Evolutionary conservation across 2,888 invertebrate genomes (phyloP).

Genomic region (Drosophila hamatofila): DNA sequence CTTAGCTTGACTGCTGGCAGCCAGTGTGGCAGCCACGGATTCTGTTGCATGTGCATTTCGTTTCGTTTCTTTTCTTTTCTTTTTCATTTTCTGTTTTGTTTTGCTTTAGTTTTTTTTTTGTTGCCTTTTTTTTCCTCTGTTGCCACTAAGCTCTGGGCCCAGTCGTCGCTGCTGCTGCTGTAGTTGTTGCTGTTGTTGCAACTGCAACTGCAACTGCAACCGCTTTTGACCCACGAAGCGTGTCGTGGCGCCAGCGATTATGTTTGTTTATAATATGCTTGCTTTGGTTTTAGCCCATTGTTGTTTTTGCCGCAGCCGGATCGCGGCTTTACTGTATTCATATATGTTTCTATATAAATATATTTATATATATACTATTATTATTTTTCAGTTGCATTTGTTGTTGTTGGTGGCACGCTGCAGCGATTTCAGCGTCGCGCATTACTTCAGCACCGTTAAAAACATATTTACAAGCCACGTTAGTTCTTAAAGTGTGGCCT

Average conservation of each 20-base stretch:
- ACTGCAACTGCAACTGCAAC: conserved; percentile 77
- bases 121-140: conserved; percentile 1
- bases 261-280: conserved; percentile 76
- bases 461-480: conserved; percentile 78
- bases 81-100: conserved; percentile 23
- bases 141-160: conserved; percentile 43
- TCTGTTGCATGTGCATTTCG: conserved; percentile 65
- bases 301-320: conserved; percentile 47
- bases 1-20: conserved; percentile 32
- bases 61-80: conserved; percentile 14
- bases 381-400: conserved; percentile 26
- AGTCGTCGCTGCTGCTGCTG: conserved; percentile 25
- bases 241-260: conserved; percentile 81
- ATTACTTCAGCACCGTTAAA: conserved; percentile 81
- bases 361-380: not conserved
- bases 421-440: conserved; percentile 72
- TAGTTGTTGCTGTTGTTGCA: conserved; percentile 35
- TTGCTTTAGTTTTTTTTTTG: conserved; percentile 16
- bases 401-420: conserved; percentile 70
- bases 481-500: conserved; percentile 78
- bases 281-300: conserved; percentile 59
- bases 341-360: conserved; percentile 1
- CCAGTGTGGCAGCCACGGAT: conserved; percentile 29
- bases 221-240: conserved; percentile 81
- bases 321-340: conserved; percentile 62